phyloP scores from a whole-genome alignment of 1,140 invertebrate species.

The Papilio aristodemus region DNA sequence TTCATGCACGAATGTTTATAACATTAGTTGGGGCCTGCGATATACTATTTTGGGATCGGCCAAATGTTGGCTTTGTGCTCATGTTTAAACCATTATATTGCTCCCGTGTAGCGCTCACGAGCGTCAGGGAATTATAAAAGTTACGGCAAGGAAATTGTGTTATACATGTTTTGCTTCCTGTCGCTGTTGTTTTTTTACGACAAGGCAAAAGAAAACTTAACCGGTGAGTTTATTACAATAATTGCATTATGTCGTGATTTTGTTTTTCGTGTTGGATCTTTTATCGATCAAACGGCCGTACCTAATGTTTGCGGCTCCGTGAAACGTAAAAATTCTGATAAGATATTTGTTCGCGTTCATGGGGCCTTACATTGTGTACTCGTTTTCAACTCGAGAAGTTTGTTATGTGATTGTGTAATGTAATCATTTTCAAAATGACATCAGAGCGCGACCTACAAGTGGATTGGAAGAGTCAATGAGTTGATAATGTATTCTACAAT shows the following conservation, averaged over 20 bases:
- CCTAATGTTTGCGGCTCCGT: constrained; percentile 39
- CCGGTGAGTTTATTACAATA: constrained; percentile 42
- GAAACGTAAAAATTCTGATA: constrained; percentile 47
- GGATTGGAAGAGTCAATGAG: constrained; percentile 3
- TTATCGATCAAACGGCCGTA: constrained; percentile 54
- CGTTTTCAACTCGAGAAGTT: constrained; percentile 30
- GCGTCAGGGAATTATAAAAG: constrained; percentile 34
- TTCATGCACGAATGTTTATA: constrained; percentile 62
- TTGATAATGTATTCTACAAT: constrained; percentile 2
- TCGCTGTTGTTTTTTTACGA: constrained; percentile 36
- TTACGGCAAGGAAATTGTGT: constrained; percentile 36
- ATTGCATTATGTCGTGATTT: constrained; percentile 31
- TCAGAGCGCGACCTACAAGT: constrained; percentile 22
- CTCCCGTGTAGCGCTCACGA: constrained; percentile 41
- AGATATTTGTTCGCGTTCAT: constrained; percentile 41
- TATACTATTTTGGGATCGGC: constrained; percentile 64
- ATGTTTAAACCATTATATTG: constrained; percentile 52
- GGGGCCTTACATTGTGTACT: constrained; percentile 35
- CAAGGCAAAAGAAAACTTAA: constrained; percentile 30
- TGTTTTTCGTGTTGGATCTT: constrained; percentile 18
- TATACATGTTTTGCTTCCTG: constrained; percentile 23
- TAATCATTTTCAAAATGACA: constrained; percentile 16
- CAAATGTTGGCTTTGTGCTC: constrained; percentile 64
- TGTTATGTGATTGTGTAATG: constrained; percentile 29
- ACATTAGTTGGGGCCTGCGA: constrained; percentile 59